Evolutionary conservation across 1,140 invertebrate genomes (phyloP), one percentile per base, ranked within the genome.

Genomic region (Cheumatopsyche charites): DNA sequence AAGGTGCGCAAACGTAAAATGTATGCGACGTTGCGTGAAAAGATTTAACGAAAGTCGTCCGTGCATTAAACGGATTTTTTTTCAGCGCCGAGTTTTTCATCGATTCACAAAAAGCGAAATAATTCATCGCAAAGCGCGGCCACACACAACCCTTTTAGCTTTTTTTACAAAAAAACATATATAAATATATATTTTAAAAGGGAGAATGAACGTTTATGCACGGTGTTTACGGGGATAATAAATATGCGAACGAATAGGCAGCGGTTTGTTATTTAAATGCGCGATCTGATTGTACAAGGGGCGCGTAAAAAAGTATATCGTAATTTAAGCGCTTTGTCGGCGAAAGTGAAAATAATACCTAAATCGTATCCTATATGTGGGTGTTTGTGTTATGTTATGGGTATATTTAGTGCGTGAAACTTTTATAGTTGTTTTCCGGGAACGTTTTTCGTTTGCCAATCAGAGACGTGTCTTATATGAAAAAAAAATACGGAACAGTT

Each of bases 261-360:
- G 55, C 11, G 55, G 55, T 58, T 58, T 26, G 55, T 58, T 58
- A 58, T 58, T 58, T 58, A 58, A 58, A 58, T 58, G 55, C 23
- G 55, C 23, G 21, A 12, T 2, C 55, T 23, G 55, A 58, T 58
- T 58, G 17, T 58, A 25, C 12, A 58, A 58, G 55, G 11, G 45
- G 15, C 29, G 29, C 29, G 29, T 36, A 36, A 36, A 36, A 36
- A 36, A 47, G 13, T 47, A 19, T 45, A 52, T 52, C 15, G 15
- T 17, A 52, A 52, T 52, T 52, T 52, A 52, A 52, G n/a, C 47
- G n/a, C 47, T 52, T 52, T 52, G n/a, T 15, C 47, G 47, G 15
- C 19, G 13, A 9, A 9, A 36, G 9, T 36, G 29, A 3, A 17
- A 17, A 17, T 17, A 13, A n/a, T 17, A 47, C 45, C 15, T 19